Conservation (phyloP, 2,797 vertebrate species). For the Poeciliopsis turneri region DNA sequence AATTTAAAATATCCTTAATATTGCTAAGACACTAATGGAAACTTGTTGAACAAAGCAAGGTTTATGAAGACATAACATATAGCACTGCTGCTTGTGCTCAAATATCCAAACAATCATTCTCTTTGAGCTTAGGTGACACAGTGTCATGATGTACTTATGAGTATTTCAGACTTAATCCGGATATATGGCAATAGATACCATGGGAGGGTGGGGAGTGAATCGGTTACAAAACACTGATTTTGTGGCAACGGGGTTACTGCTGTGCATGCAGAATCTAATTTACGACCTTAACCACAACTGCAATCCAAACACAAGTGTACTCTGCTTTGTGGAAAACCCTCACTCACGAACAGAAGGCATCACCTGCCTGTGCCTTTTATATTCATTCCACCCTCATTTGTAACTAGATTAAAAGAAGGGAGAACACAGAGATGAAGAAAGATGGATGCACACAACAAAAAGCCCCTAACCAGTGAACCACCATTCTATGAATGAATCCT, state of each 20-base stretch:
- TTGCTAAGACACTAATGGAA: not conserved
- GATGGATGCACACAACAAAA: not conserved
- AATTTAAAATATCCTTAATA: not conserved
- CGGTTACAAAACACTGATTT: constrained; percentile 19
- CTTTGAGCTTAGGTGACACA: constrained; percentile 8
- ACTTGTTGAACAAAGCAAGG: not conserved
- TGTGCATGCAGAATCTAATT: constrained; percentile 20
- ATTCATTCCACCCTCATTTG: constrained; percentile 4
- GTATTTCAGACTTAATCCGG: constrained; percentile 5
- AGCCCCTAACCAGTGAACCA: not conserved
- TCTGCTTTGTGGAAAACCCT: constrained; percentile 14
- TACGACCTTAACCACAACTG: constrained; percentile 14
- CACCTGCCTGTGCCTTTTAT: not conserved
- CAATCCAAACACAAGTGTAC: constrained; percentile 10
- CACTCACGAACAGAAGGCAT: constrained; percentile 8
- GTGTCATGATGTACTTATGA: not conserved
- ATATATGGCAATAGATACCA: constrained; percentile 4
- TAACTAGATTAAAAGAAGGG: constrained; percentile 2
- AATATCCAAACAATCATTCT: constrained; percentile 9
- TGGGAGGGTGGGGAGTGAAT: not conserved
- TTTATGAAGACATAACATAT: not conserved
- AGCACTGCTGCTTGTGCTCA: not conserved
- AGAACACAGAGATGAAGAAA: not conserved
- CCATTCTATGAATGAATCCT: not conserved
- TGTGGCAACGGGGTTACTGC: constrained; percentile 10